Conservation (phyloP, 2,888 invertebrate species). For the Atherix ibis region DNA sequence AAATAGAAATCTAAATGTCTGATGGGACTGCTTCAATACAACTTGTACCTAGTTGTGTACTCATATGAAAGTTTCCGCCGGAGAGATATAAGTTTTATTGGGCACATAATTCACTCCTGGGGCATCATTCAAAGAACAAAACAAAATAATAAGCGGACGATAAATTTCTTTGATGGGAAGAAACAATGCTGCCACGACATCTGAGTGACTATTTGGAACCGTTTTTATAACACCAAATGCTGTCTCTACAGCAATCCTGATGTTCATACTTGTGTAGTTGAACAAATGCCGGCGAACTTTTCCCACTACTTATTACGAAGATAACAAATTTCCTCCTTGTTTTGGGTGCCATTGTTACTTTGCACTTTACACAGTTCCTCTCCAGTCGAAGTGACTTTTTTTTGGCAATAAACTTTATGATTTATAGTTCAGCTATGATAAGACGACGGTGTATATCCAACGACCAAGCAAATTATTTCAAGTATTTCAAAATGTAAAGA, state of each 20-base stretch:
- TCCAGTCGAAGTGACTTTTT: too few species aligned
- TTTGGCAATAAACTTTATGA: not conserved
- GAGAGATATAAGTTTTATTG: conserved; percentile 11
- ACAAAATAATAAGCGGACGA: conserved; percentile 6
- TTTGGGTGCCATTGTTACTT: too few species aligned
- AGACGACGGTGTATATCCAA: not conserved
- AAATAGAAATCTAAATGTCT: too few species aligned
- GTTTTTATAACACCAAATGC: conserved; percentile 3
- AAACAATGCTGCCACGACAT: conserved; percentile 5
- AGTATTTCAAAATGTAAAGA: not conserved
- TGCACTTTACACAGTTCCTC: too few species aligned
- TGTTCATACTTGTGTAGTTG: too few species aligned
- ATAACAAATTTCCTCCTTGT: not conserved
- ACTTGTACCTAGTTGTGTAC: not conserved
- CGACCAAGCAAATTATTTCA: not conserved
- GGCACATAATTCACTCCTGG: conserved; percentile 10
- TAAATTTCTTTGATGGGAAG: conserved; percentile 3
- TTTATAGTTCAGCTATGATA: not conserved
- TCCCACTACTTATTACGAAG: not conserved
- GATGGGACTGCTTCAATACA: too few species aligned
- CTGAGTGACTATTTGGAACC: conserved; percentile 5
- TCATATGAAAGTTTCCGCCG: conserved; percentile 5
- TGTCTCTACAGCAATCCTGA: too few species aligned
- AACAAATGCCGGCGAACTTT: not conserved
- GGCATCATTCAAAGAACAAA: conserved; percentile 4